A percentile compares a stretch with the other conserved stretches of the same genome.
phyloP scores from a whole-genome alignment of 2,113 vertebrate genomes.

The Phylloscopus whistleri region DNA sequence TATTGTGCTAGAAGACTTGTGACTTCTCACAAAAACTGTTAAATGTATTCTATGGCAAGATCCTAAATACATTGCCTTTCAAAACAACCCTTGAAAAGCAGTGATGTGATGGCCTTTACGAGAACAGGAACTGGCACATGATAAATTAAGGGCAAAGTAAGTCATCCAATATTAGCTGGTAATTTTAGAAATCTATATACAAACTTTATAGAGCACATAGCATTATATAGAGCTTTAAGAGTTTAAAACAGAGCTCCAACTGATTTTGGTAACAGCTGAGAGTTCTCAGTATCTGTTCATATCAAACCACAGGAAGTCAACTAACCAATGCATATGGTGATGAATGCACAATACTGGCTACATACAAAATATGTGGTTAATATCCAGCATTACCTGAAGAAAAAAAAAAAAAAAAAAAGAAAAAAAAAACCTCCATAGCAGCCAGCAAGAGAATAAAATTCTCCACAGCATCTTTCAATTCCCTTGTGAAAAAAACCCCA shows the following conservation, averaged over 20 bases:
- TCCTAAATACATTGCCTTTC: not conserved
- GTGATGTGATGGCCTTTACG: fast-evolving
- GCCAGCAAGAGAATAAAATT: not conserved
- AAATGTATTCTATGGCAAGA: not conserved
- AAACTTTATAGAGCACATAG: not conserved
- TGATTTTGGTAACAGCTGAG: not conserved
- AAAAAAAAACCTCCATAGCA: not conserved
- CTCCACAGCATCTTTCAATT: not conserved
- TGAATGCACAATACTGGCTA: not conserved
- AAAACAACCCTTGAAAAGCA: not conserved
- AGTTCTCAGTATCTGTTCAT: not conserved
- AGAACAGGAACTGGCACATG: not conserved
- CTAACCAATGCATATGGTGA: not conserved
- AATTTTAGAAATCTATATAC: not conserved
- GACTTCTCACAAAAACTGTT: not conserved
- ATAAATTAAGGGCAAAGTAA: not conserved
- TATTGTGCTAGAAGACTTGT: not conserved
- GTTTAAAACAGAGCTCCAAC: not conserved
- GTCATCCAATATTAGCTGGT: not conserved
- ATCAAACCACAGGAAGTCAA: conserved; percentile 15
- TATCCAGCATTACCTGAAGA: not conserved
- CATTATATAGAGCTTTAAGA: not conserved
- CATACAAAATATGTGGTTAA: not conserved
- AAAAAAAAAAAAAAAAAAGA: not conserved
- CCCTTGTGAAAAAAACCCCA: not conserved